A percentile compares a stretch with the other conserved stretches of the same genome.
Evolutionary conservation across 2,888 invertebrate species (phyloP).

Genomic region (Petrolisthes cinctipes): DNA sequence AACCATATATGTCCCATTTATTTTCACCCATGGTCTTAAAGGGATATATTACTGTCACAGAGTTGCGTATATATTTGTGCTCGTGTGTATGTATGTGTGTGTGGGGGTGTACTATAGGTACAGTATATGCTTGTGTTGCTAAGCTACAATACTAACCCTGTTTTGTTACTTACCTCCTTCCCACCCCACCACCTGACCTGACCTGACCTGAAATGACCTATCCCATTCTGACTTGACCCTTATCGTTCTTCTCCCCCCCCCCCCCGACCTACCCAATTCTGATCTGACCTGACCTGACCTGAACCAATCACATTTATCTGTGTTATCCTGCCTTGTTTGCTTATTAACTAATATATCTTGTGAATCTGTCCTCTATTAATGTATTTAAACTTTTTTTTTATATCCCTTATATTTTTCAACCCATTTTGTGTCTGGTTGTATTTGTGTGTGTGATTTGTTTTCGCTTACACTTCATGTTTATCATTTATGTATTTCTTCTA

Average conservation of each 20-base stretch:
- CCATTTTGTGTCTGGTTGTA: not conserved
- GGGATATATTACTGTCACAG: too few species aligned
- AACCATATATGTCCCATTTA: too few species aligned
- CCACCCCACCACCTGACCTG: not conserved
- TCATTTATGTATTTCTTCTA: not conserved
- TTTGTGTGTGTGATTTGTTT: not conserved
- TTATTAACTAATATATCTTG: not conserved
- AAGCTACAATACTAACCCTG: too few species aligned
- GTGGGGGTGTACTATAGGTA: too few species aligned
- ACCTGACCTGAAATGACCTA: not conserved
- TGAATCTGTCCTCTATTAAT: not conserved
- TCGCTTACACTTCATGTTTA: not conserved
- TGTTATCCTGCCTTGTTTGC: not conserved
- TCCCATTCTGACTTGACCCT: not conserved
- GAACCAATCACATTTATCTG: not conserved
- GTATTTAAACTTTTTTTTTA: not conserved
- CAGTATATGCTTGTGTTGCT: too few species aligned
- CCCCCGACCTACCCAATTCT: not conserved
- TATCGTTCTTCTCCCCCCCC: not conserved
- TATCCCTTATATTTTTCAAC: not conserved
- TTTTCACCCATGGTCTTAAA: too few species aligned
- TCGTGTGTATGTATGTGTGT: too few species aligned
- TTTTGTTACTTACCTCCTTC: not conserved
- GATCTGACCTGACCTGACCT: constrained; percentile 8
- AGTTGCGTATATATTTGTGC: too few species aligned